Base-by-base conservation (phyloP, 30 jellyfish, hydroid and myxozoan species). In the Cassiopea xamachana region DNA sequence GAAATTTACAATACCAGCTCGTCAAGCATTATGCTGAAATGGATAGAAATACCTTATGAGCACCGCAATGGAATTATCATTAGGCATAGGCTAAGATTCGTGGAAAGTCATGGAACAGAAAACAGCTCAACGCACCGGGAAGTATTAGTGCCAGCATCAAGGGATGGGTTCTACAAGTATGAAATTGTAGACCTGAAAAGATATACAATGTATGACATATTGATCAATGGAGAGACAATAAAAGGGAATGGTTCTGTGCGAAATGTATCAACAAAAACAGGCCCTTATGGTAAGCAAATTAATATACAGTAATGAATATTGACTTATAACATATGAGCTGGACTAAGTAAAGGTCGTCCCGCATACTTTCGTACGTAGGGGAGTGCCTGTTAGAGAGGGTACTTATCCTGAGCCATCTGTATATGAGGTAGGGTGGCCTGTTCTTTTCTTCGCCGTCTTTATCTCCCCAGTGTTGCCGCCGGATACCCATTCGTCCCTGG, bases 1-100 rank as follows among this genome's bases (percentile, higher is more conserved):
- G 60, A 67, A 1, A 89, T 86, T 43, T 50, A 89, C 48, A 82
- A 82, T 72, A 80, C 88, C 6, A 81, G 97, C 27, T 70, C 78
- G 1, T 1, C 89, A 43, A 78, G 84, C 16, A 69, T 89, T 3
- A 81, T 16, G 83, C 59, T 89, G 71, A 55, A 74, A 60, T 89
- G 88, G 88, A 69, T 89, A 2, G 86, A 75, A n/a, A 81, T 89
- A 81, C 69, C 82, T 9, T 13, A 39, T 59, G 48, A 46, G 71
- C 39, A 64, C 48, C 83, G 89, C 71, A 73, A 89, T 46, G 97
- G 97, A 46, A 68, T 60, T 48, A 77, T 82, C 3, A 10, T 73
- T 47, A 93, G 97, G 2, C 80, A 89, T 48, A 55, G 48, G 6
- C 48, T 80, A 1, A 80, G 27, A 17, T 80, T 16, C 48, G 12